phyloP scores from a whole-genome alignment of 2,888 invertebrate species.

The Tineola bisselliella region DNA sequence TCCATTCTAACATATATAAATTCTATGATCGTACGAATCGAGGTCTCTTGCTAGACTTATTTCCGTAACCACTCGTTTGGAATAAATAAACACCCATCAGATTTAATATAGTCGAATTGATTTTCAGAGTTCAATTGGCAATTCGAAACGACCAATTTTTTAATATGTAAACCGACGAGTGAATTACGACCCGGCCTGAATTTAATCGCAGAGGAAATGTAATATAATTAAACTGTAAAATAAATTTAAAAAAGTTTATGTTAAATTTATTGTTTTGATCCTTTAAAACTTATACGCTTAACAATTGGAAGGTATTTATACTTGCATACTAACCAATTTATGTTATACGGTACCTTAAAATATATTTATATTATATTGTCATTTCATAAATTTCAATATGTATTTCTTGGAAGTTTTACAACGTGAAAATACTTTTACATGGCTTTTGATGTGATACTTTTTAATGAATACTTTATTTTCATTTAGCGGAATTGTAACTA shows the following conservation, averaged over 20 bases:
- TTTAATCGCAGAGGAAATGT: no score
- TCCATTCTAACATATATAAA: background rate
- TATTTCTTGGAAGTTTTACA: background rate
- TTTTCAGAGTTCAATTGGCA: constrained; percentile 24
- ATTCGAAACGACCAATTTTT: background rate
- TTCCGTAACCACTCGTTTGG: constrained; percentile 46
- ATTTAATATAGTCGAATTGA: constrained; percentile 34
- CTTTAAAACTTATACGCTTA: no score
- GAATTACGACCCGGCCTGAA: no score
- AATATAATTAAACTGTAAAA: no score
- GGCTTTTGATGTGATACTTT: background rate
- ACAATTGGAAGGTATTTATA: no score
- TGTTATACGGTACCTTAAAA: no score
- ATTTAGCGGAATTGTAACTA: no score
- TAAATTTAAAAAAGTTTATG: no score
- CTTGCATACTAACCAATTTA: no score
- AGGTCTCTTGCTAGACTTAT: constrained; percentile 45
- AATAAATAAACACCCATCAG: constrained; percentile 49
- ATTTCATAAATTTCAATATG: background rate
- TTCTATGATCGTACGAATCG: constrained; percentile 23
- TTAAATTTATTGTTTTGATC: no score
- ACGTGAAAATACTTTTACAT: background rate
- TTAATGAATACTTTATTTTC: no score
- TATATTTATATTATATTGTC: no score
- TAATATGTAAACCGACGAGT: background rate